Percentiles rank a stretch among this genome's conserved stretches.
phyloP scores from a whole-genome alignment of 2,888 invertebrate species.

The Heliothis peltigera region DNA sequence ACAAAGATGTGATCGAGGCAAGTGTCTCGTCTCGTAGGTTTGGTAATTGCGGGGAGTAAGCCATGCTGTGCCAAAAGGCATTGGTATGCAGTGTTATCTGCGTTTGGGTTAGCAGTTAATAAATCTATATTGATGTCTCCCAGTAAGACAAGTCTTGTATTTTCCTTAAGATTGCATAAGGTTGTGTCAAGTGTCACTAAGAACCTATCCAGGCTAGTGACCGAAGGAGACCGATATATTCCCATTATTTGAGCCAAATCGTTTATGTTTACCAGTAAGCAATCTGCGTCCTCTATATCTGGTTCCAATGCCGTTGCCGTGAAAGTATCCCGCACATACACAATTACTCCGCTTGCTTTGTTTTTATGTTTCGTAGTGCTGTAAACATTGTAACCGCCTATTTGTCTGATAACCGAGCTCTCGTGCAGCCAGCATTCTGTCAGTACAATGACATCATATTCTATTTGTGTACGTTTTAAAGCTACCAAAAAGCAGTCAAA shows the following conservation, averaged over 20 bases:
- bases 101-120: too few species aligned
- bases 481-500: not conserved
- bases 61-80: too few species aligned
- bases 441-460: slow-evolving; percentile 2
- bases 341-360: not conserved
- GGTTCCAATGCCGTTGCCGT: not conserved
- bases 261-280: not conserved
- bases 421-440: slow-evolving; percentile 12
- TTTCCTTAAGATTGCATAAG: too few species aligned
- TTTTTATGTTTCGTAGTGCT: not conserved
- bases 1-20: too few species aligned
- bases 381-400: slow-evolving; percentile 8
- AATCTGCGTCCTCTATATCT: not conserved
- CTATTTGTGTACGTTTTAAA: not conserved
- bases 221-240: too few species aligned
- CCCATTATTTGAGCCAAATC: too few species aligned
- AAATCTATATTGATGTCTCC: too few species aligned
- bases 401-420: slow-evolving; percentile 38
- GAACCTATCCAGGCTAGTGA: too few species aligned
- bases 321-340: not conserved
- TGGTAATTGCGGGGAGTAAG: too few species aligned
- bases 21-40: too few species aligned
- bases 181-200: too few species aligned
- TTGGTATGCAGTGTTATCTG: too few species aligned
- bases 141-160: not conserved